Percentiles rank a stretch among this genome's conserved stretches.
These are phyloP conservation scores for human (Homo sapiens) DNA, from an alignment of 2,113 vertebrate species.

Conservation along the genomic window GRCh38 chr6:54041501-54042000, in stretches of 20 bases:
- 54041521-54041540: background rate
- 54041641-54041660: background rate
- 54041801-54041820: too few species aligned
- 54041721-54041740: background rate
- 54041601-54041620: background rate
- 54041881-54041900: background rate
- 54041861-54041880: background rate
- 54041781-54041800: background rate
- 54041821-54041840: background rate
- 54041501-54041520: background rate
- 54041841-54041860: background rate
- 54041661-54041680: background rate
- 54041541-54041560: too few species aligned
- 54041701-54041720: background rate
- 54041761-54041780: background rate
- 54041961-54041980: background rate
- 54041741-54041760: background rate
- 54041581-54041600: background rate
- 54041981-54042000: background rate
- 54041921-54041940: background rate
- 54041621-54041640: background rate
- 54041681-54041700: background rate
- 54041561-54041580: background rate
- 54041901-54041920: background rate
- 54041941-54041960: background rate